Evolutionary conservation across 2,797 vertebrate genomes (phyloP), one percentile per base, ranked within the genome.

Genomic region (Sebastes taczanowskii): DNA sequence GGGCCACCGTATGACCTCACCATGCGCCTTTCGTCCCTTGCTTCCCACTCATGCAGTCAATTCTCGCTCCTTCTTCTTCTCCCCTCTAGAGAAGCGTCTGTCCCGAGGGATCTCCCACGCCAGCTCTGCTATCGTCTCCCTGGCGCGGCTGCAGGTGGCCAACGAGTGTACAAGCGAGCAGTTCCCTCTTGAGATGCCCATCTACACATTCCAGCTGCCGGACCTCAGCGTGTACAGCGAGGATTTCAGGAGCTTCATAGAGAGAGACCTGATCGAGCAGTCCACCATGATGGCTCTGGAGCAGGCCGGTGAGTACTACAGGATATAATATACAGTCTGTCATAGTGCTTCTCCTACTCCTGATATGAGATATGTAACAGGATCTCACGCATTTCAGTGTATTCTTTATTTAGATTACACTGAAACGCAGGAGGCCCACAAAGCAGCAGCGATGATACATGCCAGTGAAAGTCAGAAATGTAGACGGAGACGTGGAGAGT

Each of bases 201-300:
- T 99, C 95, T 99, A 98, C 94, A 99, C 99, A 88, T 99, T 99
- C 97, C 98, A 99, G 85, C 95, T 99, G 60, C 99, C 98, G 1
- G 99, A 99, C 94, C 97, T 99, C 86, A 99, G 98, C 0, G 97
- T 99, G 80, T 99, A 99, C 95, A 99, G 99, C 0, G 99, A 99
- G 93, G 98, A 99, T 83, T 99, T 99, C 92, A 92, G 99, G 91
- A 97, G 96, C 91, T 99, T 99, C 93, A 97, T 99, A 10, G 98
- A 99, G 92, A 95, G 97, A 1, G 99, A 99, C 93, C 94, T 99
- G 78, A 99, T 99, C 11, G 99, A 99, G 90, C 98, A 99, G 92
- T 97, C 98, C 62, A 99, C 98, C 66, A 99, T 99, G 98, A 96
- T 98, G 78, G 99, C 99, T 52, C 88, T 99, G 95, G 99, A 99